These are phyloP conservation scores for Conus betulinus DNA, from an alignment of 1,140 invertebrate genomes.

Conservation along the genomic window DNA sequence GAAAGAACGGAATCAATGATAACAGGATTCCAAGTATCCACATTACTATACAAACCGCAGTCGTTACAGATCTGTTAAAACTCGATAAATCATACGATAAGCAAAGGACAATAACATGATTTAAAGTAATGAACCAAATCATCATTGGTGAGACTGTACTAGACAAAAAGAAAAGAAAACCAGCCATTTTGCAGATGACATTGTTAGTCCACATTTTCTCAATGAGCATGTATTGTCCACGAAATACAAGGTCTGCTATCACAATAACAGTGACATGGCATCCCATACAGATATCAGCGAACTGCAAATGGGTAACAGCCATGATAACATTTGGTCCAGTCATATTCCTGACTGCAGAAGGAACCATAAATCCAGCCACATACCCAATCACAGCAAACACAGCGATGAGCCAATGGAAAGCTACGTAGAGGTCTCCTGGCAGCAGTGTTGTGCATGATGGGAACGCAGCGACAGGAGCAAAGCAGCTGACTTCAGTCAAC, in stretches of 20 bases:
- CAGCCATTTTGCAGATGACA: slow-evolving; percentile 16
- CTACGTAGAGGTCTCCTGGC: slow-evolving; percentile 30
- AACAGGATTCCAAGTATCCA: slow-evolving; percentile 23
- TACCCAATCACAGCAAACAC: slow-evolving; percentile 51
- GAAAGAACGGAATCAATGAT: slow-evolving; percentile 25
- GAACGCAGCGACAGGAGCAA: neutral
- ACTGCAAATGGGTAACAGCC: slow-evolving; percentile 49
- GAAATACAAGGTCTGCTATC: slow-evolving; percentile 19
- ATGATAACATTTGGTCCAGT: slow-evolving; percentile 19
- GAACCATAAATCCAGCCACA: slow-evolving; percentile 31
- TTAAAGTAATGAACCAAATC: slow-evolving; percentile 53
- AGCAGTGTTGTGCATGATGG: slow-evolving; percentile 52
- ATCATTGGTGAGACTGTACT: slow-evolving; percentile 33
- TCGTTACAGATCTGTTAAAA: neutral
- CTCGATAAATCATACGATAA: neutral
- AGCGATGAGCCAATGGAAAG: slow-evolving; percentile 47
- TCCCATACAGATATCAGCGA: slow-evolving; percentile 36
- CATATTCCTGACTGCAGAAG: neutral
- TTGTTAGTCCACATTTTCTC: slow-evolving; percentile 28
- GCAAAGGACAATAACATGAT: slow-evolving; percentile 4
- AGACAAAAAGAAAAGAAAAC: slow-evolving; percentile 38
- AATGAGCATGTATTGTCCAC: slow-evolving; percentile 52
- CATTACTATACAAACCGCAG: neutral
- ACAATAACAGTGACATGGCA: slow-evolving; percentile 29
- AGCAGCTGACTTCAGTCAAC: neutral